Evolutionary conservation across 1,140 invertebrate genomes (phyloP), one percentile per base, ranked within the genome.

Genomic region (Brachionus manjavacas): DNA sequence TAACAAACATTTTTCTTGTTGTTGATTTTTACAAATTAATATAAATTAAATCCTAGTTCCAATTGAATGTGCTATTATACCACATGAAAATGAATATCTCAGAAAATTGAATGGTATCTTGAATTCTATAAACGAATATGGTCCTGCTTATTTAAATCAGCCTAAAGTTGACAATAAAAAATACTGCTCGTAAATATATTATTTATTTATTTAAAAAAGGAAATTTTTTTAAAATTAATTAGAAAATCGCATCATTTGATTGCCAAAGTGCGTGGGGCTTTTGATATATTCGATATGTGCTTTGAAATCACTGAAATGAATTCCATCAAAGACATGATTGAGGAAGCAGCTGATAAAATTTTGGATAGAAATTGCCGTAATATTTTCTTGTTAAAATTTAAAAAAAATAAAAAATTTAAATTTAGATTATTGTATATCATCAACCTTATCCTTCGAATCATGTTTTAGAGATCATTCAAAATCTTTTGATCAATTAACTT

Each of bases 171-270:
- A 81, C 41, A 81, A 81, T 39, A 81, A 81, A 81, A 68, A 64
- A 60, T 81, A 81, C 35, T 81, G 79, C 79, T 81, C 79, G 79
- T 81, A 68, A 60, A 23, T 31, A 12, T 80, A 9, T 55, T 6
- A 7, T 60, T 16, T 23, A 55, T 12, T 39, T 8, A 20, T 80
- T 80, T 52, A 6, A 9, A 25, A 23, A 25, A 20, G 9, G 41
- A 72, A 16, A 31, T n/a, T 11, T 55, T 80, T 23, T 39, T 64
- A 14, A 31, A 11, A 39, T n/a, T 12, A 39, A 35, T 35, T 7
- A 81, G 79, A 31, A 81, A 81, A 68, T 64, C 79, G 9, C 79
- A 81, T 68, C 52, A 81, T 60, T 68, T 81, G 16, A 23, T 81
- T 4, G 23, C 23, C 16, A 60, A 25, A 64, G 31, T 81, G 4